Evolutionary conservation across 2,888 invertebrate species (phyloP), one percentile per base, ranked within the genome.

Genomic region (Platerodrilus igneus): DNA sequence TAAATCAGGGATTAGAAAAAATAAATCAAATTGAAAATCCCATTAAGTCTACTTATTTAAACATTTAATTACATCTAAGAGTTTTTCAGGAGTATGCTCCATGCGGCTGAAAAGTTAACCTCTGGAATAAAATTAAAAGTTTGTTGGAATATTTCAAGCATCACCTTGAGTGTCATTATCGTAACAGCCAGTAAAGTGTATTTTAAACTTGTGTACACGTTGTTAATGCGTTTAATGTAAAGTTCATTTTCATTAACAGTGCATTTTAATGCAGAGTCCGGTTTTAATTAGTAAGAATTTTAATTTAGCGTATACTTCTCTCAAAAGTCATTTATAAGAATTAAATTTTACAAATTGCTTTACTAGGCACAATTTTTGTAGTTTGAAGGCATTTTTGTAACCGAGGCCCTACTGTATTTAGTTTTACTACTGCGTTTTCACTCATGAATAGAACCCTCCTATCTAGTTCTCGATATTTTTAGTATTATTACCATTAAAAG

Each of bases 1-100:
- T 54, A 54, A 51, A 55, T 55, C 50, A 49, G 53, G 53, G 53
- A 53, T 54, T 52, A 54, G 50, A 52, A 55, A 40, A 57, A 53
- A 53, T 56, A 57, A 58, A 60, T 57, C 55, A 56, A 56, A 50
- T 52, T 45, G 52, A 53, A 59, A 58, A 60, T 55, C 56, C 55
- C 51, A 57, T 59, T 57, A 58, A 57, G 55, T 57, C 57, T 51
- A 58, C 57, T 58, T 57, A 59, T 57, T 57, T 57, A 57, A 50
- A 60, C 59, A 59, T 59, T 60, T 57, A 60, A 60, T 60, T 57
- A 56, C 56, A 54, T 58, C 50, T 56, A 52, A 48, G 55, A 52
- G 51, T 48, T 41, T 47, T 31, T 35, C 40, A 48, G 47, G 45
- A 53, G 47, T 46, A 47, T 48, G 37, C 20, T 18, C n/a, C n/a